Percentiles rank a stretch among this genome's conserved stretches.
Evolutionary conservation across 2,888 invertebrate species (phyloP).

Genomic region (Rhagonycha fulva): DNA sequence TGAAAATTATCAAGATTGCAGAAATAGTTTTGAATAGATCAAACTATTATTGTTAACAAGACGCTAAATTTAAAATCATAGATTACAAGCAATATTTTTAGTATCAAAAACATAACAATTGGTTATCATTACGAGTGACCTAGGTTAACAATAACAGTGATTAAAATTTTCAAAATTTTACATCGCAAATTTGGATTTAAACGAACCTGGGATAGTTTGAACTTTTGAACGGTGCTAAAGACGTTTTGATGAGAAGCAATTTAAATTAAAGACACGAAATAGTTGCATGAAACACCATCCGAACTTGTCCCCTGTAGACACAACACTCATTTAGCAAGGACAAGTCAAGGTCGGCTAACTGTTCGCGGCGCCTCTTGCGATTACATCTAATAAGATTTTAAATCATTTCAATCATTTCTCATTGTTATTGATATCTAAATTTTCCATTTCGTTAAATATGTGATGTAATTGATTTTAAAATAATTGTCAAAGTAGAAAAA

Average conservation of each 20-base stretch:
- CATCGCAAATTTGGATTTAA: background rate
- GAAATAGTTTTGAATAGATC: background rate
- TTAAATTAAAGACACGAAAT: conserved; percentile 33
- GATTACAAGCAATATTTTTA: background rate
- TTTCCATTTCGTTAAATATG: background rate
- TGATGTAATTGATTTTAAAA: background rate
- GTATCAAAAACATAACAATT: background rate
- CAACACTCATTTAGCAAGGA: conserved; percentile 50
- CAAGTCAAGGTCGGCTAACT: conserved; percentile 55
- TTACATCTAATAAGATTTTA: conserved; percentile 18
- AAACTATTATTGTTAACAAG: background rate
- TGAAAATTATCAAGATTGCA: background rate
- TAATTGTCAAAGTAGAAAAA: background rate
- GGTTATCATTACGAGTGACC: background rate
- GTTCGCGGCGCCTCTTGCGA: conserved; percentile 56
- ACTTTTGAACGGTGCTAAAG: background rate
- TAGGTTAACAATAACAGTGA: background rate
- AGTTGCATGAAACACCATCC: conserved; percentile 38
- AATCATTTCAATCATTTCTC: background rate
- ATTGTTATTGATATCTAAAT: background rate
- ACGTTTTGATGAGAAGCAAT: background rate
- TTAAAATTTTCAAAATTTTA: background rate
- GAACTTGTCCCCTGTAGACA: conserved; percentile 43
- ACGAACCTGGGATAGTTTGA: background rate
- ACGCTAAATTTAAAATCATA: background rate